Evolutionary conservation across 64 coral and sea anemone genomes (phyloP), one percentile per base, ranked within the genome.

Genomic region (Dendrophyllia cribrosa): DNA sequence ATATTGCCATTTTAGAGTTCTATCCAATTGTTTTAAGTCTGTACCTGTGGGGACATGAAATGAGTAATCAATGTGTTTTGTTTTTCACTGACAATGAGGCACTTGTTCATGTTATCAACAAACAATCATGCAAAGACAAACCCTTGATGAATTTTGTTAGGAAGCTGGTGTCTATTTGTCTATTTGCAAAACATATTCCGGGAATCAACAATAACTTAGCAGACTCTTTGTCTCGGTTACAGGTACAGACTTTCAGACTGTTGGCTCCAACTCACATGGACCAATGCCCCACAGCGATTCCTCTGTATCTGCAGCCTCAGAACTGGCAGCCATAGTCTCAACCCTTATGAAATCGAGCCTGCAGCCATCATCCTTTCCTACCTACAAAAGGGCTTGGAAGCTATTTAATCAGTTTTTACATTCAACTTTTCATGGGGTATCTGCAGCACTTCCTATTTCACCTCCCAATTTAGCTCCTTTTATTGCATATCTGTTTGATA

Each of bases 191-290:
- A 62, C 86, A 88, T 44, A 74, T 75, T 19, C 69, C 86, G 0
- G 86, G 86, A 3, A 55, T 66, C 43, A 3, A 86, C 7, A 86
- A 86, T 22, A 17, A 12, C 6, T 45, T 86, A 51, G 82, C 82
- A 47, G 82, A 86, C 58, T n/a, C 82, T 43, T 86, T 86, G 43
- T 86, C 82, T 22, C 82, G 82, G 13, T 70, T 67, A 68, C 34
- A 68, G 75, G 10, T 90, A 48, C 76, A 77, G 24, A 66, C 74
- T 44, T 78, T 90, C 74, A 68, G 78, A 50, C 74, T 77, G 44
- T 21, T 90, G 74, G 88, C 88, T 60, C 88, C 88, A 66, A 43
- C 84, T n/a, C 50, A 77, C 58, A 79, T 90, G 88, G 60, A 90
- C 75, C 55, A 17, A 6, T n/a, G 0, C 23, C 88, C 88, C 20